A percentile compares a stretch with the other conserved stretches of the same genome.
phyloP scores from a whole-genome alignment of 1,140 invertebrate species.

The Gerris buenoi region DNA sequence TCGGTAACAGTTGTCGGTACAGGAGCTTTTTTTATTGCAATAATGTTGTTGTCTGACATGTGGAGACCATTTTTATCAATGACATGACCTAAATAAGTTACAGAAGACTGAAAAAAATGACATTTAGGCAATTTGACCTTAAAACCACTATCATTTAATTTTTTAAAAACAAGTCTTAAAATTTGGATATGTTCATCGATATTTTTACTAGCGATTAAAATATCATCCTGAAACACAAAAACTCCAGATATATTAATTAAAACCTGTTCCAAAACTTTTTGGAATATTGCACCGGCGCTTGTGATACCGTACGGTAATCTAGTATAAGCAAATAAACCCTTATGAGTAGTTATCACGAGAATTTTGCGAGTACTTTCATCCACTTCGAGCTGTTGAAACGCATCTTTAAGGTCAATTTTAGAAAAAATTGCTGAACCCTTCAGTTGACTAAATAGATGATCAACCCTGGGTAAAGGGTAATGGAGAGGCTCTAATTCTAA shows the following conservation, averaged over 20 bases:
- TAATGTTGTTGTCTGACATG: background rate
- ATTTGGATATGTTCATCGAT: background rate
- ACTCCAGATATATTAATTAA: slow-evolving; percentile 2
- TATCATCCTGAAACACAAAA: slow-evolving; percentile 9
- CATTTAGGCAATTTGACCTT: background rate
- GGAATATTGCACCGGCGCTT: background rate
- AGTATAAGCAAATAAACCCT: background rate
- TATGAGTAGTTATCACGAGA: slow-evolving; percentile 4
- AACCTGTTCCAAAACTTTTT: slow-evolving; percentile 5
- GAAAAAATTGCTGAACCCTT: background rate
- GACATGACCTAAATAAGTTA: slow-evolving; percentile 5
- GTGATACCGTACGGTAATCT: slow-evolving; percentile 8
- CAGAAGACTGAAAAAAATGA: background rate
- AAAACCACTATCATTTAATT: background rate
- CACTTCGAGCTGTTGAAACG: slow-evolving; percentile 3
- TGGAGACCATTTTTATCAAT: slow-evolving; percentile 4
- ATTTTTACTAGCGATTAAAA: slow-evolving; percentile 4
- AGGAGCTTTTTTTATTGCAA: slow-evolving; percentile 2
- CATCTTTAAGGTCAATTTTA: slow-evolving; percentile 5
- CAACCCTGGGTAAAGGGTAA: background rate
- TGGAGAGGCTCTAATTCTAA: background rate
- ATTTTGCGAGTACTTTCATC: background rate
- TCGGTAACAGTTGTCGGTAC: background rate
- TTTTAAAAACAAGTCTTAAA: background rate
- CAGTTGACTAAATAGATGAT: slow-evolving; percentile 3